A percentile compares a stretch with the other conserved stretches of the same genome.
phyloP scores from a whole-genome alignment of 53 echinoderm and acorn worm species.

The Luidia sarsii region DNA sequence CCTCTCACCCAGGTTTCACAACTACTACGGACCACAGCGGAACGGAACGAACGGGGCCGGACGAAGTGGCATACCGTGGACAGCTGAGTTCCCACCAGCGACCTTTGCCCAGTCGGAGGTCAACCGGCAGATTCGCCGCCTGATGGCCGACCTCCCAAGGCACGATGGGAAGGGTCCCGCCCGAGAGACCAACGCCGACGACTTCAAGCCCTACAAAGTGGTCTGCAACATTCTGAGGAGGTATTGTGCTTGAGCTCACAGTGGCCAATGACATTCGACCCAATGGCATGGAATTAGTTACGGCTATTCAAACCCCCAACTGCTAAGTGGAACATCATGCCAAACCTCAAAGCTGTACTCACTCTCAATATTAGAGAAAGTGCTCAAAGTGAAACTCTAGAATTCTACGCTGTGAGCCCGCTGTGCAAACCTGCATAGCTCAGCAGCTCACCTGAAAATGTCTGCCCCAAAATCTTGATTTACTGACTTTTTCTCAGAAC shows the following conservation, averaged over 20 bases:
- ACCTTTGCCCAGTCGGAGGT: constrained; percentile 9
- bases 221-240: constrained; percentile 48
- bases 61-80: constrained; percentile 40
- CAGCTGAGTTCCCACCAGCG: constrained; percentile 9
- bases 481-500: too few species aligned
- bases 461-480: too few species aligned
- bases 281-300: not conserved
- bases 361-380: too few species aligned
- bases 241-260: not conserved
- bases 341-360: too few species aligned
- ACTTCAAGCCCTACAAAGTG: constrained; percentile 40
- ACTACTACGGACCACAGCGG: not conserved
- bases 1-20: constrained; percentile 27
- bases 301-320: too few species aligned
- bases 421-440: too few species aligned
- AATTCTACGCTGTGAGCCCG: too few species aligned
- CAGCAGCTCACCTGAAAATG: too few species aligned
- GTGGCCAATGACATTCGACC: not conserved
- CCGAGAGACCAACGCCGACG: not conserved
- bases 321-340: too few species aligned
- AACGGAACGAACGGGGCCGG: not conserved
- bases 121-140: constrained; percentile 2
- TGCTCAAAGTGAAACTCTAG: too few species aligned
- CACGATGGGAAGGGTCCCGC: not conserved
- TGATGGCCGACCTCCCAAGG: constrained; percentile 1